Evolutionary conservation across 2,888 invertebrate genomes (phyloP), one percentile per base, ranked within the genome.

Genomic region (Xestobium rufovillosum): DNA sequence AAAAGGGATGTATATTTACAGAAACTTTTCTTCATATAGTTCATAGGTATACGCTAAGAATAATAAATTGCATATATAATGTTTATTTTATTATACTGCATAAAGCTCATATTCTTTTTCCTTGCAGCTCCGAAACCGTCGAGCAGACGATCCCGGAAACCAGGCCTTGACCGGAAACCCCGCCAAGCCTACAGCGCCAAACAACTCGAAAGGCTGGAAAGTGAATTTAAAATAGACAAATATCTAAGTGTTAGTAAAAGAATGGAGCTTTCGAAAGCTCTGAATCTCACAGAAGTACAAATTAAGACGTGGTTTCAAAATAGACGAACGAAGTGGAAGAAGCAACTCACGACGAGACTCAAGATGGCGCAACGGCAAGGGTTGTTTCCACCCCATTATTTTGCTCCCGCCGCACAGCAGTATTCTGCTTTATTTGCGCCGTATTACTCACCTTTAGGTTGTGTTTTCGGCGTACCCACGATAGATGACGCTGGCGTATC

Each of bases 281-380:
- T 96, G 17, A 84, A 80, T 47, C 71, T 95, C 28, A 92, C 92
- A 0, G 94, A 95, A 67, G 92, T 92, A 0, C 94, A 95, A 68
- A 92, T 95, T 48, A 95, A 95, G 63, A 94, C 94, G 0, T 94
- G 94, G 94, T 94, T 94, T 61, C 91, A 92, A 65, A 92, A 95
- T 60, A 73, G 95, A 39, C 72, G 95, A 43, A 96, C 95, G 1
- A 95, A 96, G 61, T 95, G 94, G 94, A 94, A 96, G 68, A 96
- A 96, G 55, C 95, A 96, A 58, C 67, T 96, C 53, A 91, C 94
- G 1, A 86, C 90, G 0, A 70, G 90, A 2, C 66, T 94, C 44
- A 89, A 91, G 63, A 83, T 91, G 62, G 88, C 90, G 1, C 91
- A 90, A 56, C 69, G 89, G 2, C 89, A 90, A 57, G 87, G 86